Base-by-base conservation (phyloP, 2,113 vertebrate species). In the Nipponia nippon region DNA sequence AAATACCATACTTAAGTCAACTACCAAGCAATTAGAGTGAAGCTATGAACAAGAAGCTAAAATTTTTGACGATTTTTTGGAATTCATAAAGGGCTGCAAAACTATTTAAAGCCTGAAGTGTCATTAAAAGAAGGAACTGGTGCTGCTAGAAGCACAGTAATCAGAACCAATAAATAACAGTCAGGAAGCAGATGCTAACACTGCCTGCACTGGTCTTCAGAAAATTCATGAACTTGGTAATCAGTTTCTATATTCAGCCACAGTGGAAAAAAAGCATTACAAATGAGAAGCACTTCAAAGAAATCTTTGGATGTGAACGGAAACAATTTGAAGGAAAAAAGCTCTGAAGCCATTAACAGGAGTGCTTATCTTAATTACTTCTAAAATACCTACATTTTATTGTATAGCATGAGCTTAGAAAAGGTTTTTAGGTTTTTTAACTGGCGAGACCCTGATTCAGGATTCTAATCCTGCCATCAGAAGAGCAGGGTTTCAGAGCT, bases 181-280 rank as follows among this genome's bases (percentile, higher is more conserved):
- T 18, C 95, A 95, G 94, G 93, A 97, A 95, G 89, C 91, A 97
- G 94, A 95, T 95, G 91, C 70, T 94, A 94, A 94, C 65, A 65
- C 49, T 85, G 91, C 61, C 73, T 95, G 94, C 72, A 87, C 69
- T 93, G 81, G 91, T 89, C 89, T 94, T 92, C 83, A 87, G 77
- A 96, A 97, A 95, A 97, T 93, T 97, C 80, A 92, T 87, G 44
- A 95, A 96, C 87, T 84, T 93, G 70, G 70, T 97, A 95, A 97
- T 97, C 94, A 89, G 86, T 78, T 97, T 96, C 96, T 97, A 95
- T 93, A 95, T 96, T 95, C 73, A 97, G 89, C 44, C 49, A 94
- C 70, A 89, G 92, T 71, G 52, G 26, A 38, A 78, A 96, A 87
- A 94, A 94, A 78, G 79, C 72, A 83, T 90, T 92, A 92, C 63